Evolutionary conservation across 2,888 invertebrate species (phyloP).

Genomic region (Ophraella communa): DNA sequence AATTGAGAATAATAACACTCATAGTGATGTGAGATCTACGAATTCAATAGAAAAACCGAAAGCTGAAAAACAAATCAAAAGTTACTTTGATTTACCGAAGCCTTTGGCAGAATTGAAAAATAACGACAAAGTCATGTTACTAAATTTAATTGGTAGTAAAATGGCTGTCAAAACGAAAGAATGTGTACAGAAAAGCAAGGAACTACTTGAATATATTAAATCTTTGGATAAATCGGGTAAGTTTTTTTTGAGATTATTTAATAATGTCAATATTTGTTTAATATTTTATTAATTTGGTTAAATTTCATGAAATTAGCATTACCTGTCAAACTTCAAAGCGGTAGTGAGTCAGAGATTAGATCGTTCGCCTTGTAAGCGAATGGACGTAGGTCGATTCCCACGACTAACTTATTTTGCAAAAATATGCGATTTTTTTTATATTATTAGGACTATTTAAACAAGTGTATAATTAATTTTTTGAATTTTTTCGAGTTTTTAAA

Average conservation of each 20-base stretch:
- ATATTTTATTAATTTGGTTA: no score
- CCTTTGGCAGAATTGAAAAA: slow-evolving; percentile 31
- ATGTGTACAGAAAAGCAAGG: slow-evolving; percentile 36
- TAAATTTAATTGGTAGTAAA: slow-evolving; percentile 34
- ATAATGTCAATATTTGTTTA: no score
- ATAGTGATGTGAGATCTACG: background rate
- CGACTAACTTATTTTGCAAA: no score
- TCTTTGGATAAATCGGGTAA: slow-evolving; percentile 35
- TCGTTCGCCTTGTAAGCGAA: no score
- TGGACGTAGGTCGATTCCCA: no score
- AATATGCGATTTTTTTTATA: no score
- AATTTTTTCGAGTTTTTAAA: no score
- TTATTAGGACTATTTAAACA: no score
- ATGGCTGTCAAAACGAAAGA: slow-evolving; percentile 47
- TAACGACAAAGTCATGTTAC: slow-evolving; percentile 43
- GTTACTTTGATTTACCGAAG: slow-evolving; percentile 31
- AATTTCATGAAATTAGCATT: no score
- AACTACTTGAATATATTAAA: slow-evolving; percentile 38
- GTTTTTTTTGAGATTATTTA: slow-evolving; percentile 15
- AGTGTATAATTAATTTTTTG: no score
- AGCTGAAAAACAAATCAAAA: background rate
- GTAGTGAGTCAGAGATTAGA: no score
- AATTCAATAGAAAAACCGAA: background rate
- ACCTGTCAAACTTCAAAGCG: no score
- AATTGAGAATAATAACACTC: background rate